These are phyloP conservation scores for Zaprionus taronus DNA, from an alignment of 1,140 invertebrate species.

Conservation along the genomic window DNA sequence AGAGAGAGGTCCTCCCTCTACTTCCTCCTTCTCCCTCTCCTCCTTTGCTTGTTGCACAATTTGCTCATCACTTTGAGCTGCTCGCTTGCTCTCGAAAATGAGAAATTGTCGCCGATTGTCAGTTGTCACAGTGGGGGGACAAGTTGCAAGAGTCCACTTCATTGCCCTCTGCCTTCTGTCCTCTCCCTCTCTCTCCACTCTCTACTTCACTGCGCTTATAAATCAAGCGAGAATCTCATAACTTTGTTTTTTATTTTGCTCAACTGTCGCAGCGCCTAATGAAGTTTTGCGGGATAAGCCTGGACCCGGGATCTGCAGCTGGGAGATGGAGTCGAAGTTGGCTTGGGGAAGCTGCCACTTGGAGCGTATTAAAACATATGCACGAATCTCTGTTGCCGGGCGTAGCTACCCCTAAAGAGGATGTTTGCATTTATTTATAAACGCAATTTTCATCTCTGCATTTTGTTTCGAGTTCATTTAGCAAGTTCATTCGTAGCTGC, in stretches of 20 bases:
- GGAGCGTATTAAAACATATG: conserved; percentile 39
- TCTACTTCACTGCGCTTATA: conserved; percentile 47
- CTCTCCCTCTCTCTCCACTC: neutral
- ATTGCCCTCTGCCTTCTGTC: neutral
- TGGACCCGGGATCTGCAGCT: neutral
- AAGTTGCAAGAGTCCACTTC: neutral
- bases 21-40: neutral
- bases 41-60: conserved; percentile 53
- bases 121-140: conserved; percentile 38
- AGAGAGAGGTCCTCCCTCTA: conserved; percentile 23
- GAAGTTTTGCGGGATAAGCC: conserved; percentile 42
- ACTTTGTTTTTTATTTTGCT: conserved; percentile 46
- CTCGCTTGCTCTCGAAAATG: conserved; percentile 40
- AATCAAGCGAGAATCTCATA: conserved; percentile 71
- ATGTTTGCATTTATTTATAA: conserved; percentile 68
- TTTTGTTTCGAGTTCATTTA: conserved; percentile 65
- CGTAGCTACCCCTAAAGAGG: conserved; percentile 55
- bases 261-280: conserved; percentile 54
- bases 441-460: conserved; percentile 33
- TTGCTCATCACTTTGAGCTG: conserved; percentile 67
- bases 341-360: conserved; percentile 39
- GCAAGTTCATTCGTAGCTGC: conserved; percentile 33
- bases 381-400: conserved; percentile 4
- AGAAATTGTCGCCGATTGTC: conserved; percentile 75
- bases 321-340: neutral